Evolutionary conservation across 2,888 invertebrate species (phyloP).

Genomic region (Clanis bilineata): DNA sequence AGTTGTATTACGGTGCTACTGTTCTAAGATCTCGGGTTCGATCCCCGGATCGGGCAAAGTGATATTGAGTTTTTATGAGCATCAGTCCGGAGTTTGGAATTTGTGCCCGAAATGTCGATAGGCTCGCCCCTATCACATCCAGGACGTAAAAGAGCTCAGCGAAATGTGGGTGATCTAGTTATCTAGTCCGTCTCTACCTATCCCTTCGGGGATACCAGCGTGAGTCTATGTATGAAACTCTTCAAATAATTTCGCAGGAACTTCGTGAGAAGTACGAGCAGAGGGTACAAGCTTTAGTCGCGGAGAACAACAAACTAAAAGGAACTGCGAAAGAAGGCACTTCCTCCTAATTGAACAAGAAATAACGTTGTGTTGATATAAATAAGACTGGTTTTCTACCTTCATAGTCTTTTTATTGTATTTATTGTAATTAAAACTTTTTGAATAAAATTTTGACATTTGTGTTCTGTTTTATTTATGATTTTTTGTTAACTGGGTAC

Average conservation of each 20-base stretch:
- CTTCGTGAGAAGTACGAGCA: constrained; percentile 86
- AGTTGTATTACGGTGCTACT: no score
- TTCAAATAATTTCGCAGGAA: constrained; percentile 67
- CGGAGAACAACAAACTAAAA: constrained; percentile 74
- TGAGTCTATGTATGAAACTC: no score
- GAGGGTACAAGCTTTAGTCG: constrained; percentile 81
- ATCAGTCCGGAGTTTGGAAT: no score
- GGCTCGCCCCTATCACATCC: no score
- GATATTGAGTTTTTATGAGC: no score
- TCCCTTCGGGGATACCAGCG: no score
- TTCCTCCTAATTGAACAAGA: constrained; percentile 21
- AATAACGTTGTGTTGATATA: neutral
- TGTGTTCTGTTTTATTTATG: neutral
- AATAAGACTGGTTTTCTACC: constrained; percentile 24
- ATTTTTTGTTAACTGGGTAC: neutral
- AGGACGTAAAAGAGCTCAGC: no score
- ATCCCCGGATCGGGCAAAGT: no score
- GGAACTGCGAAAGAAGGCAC: constrained; percentile 32
- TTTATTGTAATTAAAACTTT: constrained; percentile 1
- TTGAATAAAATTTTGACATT: constrained; percentile 2
- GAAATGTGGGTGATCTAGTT: no score
- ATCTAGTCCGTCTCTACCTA: no score
- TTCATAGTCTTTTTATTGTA: constrained; percentile 12
- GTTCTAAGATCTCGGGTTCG: no score
- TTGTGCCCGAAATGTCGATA: no score